Percentiles rank a stretch among this genome's conserved stretches.
phyloP scores from a whole-genome alignment of 2,797 vertebrate genomes.

The Siniperca scherzeri region DNA sequence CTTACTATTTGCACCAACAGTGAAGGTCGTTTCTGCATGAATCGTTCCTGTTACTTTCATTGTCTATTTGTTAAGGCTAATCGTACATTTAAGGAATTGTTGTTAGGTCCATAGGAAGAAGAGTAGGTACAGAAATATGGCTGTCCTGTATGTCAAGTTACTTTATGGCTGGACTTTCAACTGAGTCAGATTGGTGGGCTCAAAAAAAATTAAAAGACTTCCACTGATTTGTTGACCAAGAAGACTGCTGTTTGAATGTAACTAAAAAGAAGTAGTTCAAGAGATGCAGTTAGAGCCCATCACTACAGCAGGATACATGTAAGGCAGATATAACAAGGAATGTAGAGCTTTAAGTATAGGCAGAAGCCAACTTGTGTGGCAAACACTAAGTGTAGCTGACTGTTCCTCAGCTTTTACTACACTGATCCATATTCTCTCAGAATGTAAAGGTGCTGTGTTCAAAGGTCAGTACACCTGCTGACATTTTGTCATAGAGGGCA shows the following conservation, averaged over 20 bases:
- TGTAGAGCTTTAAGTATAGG: background rate
- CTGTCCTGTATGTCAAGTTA: background rate
- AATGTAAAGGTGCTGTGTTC: background rate
- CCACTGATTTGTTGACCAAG: background rate
- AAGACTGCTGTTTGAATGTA: background rate
- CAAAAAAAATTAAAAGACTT: background rate
- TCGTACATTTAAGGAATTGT: background rate
- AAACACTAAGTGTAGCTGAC: background rate
- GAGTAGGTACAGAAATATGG: background rate
- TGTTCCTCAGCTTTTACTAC: background rate
- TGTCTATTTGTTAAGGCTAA: background rate
- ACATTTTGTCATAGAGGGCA: constrained; percentile 18
- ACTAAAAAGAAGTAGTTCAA: background rate
- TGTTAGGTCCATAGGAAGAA: background rate
- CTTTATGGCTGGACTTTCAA: background rate
- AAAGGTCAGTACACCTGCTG: constrained; percentile 36
- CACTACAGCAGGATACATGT: background rate
- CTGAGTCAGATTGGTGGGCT: background rate
- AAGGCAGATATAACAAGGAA: background rate
- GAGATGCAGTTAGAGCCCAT: background rate
- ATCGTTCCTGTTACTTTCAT: background rate
- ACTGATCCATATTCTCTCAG: background rate
- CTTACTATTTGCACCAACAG: background rate
- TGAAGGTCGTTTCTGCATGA: background rate
- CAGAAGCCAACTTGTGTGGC: background rate